Conservation (phyloP, 2,113 vertebrate species). For the Perca schrenkii region DNA sequence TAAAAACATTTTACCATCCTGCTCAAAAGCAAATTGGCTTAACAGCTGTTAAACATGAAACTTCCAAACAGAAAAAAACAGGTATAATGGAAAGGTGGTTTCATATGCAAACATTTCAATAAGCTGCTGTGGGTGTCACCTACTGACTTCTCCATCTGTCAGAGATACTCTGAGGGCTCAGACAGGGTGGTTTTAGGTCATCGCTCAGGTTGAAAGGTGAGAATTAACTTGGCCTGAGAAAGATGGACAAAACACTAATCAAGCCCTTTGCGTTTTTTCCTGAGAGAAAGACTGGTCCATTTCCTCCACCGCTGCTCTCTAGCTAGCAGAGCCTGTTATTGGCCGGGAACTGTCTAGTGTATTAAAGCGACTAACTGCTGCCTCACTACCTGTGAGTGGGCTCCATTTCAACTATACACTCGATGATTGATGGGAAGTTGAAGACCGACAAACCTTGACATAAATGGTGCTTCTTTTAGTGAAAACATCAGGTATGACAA, state of each 20-base stretch:
- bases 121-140: conserved; percentile 16
- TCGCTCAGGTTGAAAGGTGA: conserved; percentile 66
- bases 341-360: conserved; percentile 64
- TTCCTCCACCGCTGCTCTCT: conserved; percentile 34
- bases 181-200: conserved; percentile 51
- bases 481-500: conserved; percentile 40
- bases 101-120: conserved; percentile 12
- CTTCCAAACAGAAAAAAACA: neutral
- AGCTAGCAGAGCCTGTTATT: conserved; percentile 47
- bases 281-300: conserved; percentile 18
- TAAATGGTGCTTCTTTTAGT: conserved; percentile 29
- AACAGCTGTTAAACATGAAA: neutral
- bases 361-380: conserved; percentile 53
- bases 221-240: conserved; percentile 53
- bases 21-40: conserved; percentile 2
- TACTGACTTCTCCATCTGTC: conserved; percentile 57
- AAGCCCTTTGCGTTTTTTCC: conserved; percentile 62
- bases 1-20: neutral
- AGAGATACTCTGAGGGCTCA: conserved; percentile 35
- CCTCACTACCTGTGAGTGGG: conserved; percentile 38
- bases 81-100: neutral
- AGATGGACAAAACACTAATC: conserved; percentile 61
- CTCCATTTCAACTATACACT: conserved; percentile 51
- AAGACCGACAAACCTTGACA: conserved; percentile 56
- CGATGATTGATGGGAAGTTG: conserved; percentile 57